A percentile compares a stretch with the other conserved stretches of the same genome.
Evolutionary conservation across 2,888 invertebrate genomes (phyloP).

Genomic region (Pinctada fucata): DNA sequence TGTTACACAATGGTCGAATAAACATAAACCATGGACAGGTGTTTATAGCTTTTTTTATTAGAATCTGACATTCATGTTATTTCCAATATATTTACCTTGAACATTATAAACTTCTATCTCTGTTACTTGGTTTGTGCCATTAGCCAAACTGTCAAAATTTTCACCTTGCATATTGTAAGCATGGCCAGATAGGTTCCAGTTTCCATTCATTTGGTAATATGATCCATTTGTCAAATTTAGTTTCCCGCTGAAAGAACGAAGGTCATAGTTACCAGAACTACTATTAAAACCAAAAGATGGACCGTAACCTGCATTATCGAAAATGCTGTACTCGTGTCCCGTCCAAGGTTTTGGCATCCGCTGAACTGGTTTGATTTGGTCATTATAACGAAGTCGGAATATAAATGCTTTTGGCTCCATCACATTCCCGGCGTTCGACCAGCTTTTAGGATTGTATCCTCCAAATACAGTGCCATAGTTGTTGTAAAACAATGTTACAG

Average conservation of each 20-base stretch:
- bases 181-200: background rate
- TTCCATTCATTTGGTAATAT: slow-evolving; percentile 15
- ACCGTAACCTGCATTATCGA: slow-evolving; percentile 23
- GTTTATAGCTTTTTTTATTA: too few relatives aligned
- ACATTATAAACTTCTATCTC: slow-evolving; percentile 54
- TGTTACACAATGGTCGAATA: too few relatives aligned
- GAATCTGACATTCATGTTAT: too few relatives aligned
- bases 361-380: slow-evolving; percentile 23
- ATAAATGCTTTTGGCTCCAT: slow-evolving; percentile 39
- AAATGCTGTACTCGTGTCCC: slow-evolving; percentile 5
- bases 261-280: slow-evolving; percentile 18
- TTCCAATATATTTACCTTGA: slow-evolving; percentile 31
- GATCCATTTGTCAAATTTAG: background rate
- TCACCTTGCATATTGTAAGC: slow-evolving; percentile 27
- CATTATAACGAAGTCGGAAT: slow-evolving; percentile 36
- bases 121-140: slow-evolving; percentile 45
- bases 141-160: slow-evolving; percentile 25
- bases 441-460: slow-evolving; percentile 37
- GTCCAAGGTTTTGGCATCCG: background rate
- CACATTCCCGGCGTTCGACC: slow-evolving; percentile 20
- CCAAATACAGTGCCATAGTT: slow-evolving; percentile 38
- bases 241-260: slow-evolving; percentile 25
- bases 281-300: slow-evolving; percentile 35
- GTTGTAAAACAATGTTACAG: slow-evolving; percentile 39
- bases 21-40: too few relatives aligned